Evolutionary conservation across 2,888 invertebrate genomes (phyloP).

Genomic region (Bhutanitis thaidina): DNA sequence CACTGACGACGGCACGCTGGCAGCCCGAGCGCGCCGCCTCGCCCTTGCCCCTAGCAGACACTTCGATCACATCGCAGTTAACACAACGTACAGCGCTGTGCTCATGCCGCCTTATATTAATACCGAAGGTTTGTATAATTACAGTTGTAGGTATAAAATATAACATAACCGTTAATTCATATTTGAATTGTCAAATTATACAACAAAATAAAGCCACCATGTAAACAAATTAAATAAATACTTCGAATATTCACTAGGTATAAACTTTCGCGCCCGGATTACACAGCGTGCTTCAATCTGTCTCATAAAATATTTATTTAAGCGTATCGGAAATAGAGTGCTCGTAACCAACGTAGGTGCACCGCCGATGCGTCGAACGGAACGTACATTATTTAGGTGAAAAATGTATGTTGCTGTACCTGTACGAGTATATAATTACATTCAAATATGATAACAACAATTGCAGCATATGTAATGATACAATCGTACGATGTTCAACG

Average conservation of each 20-base stretch:
- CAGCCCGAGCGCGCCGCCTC: conserved; percentile 85
- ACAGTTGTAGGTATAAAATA: too few species aligned
- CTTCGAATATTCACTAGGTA: neutral
- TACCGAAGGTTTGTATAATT: conserved; percentile 80
- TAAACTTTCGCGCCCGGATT: conserved; percentile 3
- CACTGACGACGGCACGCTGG: conserved; percentile 86
- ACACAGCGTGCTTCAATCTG: conserved; percentile 7
- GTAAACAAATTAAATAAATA: neutral
- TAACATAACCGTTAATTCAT: too few species aligned
- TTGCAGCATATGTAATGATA: too few species aligned
- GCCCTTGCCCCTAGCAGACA: conserved; percentile 88
- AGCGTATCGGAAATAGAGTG: conserved; percentile 14
- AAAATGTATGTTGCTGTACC: neutral
- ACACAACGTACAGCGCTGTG: conserved; percentile 91
- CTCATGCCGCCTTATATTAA: conserved; percentile 91
- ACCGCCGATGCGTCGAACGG: neutral
- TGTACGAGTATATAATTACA: neutral
- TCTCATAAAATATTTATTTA: conserved; percentile 20
- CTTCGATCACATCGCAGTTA: conserved; percentile 92
- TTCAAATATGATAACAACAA: too few species aligned
- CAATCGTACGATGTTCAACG: too few species aligned
- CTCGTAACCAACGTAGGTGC: neutral
- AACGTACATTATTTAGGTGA: neutral
- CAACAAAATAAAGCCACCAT: too few species aligned
- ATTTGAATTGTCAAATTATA: too few species aligned